Base-by-base conservation (phyloP, 2,797 vertebrate genomes). In the Sebastes glaucus region DNA sequence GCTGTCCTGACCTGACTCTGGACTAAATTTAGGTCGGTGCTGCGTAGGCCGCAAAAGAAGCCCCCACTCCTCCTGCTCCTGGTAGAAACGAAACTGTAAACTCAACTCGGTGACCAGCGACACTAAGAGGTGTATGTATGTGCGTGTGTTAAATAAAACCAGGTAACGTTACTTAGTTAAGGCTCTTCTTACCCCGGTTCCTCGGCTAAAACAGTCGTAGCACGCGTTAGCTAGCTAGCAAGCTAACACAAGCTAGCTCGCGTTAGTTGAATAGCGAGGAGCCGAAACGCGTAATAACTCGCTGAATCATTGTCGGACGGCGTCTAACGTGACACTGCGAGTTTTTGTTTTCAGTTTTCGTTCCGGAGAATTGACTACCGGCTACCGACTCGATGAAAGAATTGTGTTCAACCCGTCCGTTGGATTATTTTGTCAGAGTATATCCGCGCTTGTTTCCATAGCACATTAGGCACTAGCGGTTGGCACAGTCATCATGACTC, bases 291-390 rank as follows among this genome's bases (percentile, higher is more conserved):
- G 88, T 74, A 94, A 95, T 92, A 95, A 95, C 91, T 91, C 94
- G 96, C 96, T 96, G 96, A 96, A 96, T 96, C 96, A 96, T 95
- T 94, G 94, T 88, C 90, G 83, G 84, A 87, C 81, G 79, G 60
- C 38, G 77, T 93, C 93, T 89, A 93, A 78, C 92, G 92, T 93
- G 93, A 96, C 94, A 93, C 92, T 84, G 90, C 87, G 84, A 92
- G 85, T 90, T 92, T 92, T 83, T 85, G 74, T 82, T 88, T 91
- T 91, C 62, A 78, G 68, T 92, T 92, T 83, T 82, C 33, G 53
- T 55, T 83, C 64, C 25, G 81, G 30, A 67, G 87, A 84, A 79
- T 32, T 67, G 74, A 82, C 76, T 56, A 73, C 28, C 35, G 61
- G 76, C 71, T 46, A 38, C 77, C 60, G 65, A 71, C 32, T 83